phyloP scores from a whole-genome alignment of 2,113 vertebrate species.

The Bolborhynchus lineola region DNA sequence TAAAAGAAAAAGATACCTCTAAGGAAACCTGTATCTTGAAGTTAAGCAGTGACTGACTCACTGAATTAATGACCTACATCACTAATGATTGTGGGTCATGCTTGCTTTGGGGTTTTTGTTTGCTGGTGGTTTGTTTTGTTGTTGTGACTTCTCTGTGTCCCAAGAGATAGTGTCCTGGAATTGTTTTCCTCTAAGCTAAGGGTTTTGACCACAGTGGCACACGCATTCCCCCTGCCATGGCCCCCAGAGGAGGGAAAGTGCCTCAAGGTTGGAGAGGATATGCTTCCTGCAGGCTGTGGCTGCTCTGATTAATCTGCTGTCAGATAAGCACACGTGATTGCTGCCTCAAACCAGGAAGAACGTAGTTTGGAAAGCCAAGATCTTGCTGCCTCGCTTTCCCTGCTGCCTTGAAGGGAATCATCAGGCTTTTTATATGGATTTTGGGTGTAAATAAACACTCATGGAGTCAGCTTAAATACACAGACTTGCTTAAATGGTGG shows the following conservation, averaged over 20 bases:
- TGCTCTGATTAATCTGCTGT: not conserved
- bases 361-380: not conserved
- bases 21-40: not conserved
- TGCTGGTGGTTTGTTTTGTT: not conserved
- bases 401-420: not conserved
- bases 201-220: accelerated
- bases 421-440: not conserved
- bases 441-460: not conserved
- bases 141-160: not conserved
- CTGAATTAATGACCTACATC: not conserved
- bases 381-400: not conserved
- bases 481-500: not conserved
- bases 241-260: not conserved
- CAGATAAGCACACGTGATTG: not conserved
- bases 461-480: not conserved
- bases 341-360: not conserved
- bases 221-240: accelerated
- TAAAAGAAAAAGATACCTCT: not conserved
- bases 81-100: not conserved
- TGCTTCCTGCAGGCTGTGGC: not conserved
- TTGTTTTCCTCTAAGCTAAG: not conserved
- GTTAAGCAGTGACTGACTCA: not conserved
- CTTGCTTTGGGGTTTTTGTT: not conserved
- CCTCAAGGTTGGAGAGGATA: not conserved
- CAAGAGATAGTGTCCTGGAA: not conserved